Evolutionary conservation across 2,113 vertebrate genomes (phyloP), one percentile per base, ranked within the genome.

Genomic region (Origma solitaria): DNA sequence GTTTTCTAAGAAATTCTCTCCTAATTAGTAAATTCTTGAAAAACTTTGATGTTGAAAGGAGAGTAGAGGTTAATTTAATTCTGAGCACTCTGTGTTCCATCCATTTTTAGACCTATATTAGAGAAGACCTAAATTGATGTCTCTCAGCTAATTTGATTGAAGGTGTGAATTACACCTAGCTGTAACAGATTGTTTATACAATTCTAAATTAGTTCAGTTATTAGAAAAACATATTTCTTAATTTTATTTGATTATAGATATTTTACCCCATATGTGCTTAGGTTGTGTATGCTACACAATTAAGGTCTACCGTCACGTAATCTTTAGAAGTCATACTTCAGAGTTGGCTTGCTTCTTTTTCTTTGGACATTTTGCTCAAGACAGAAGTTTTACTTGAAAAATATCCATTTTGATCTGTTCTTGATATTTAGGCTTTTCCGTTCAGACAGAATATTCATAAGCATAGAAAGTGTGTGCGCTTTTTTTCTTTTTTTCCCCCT

Each of bases 211-310:
- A 69, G 7, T 25, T 85, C 7, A 25, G 16, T 80, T 49, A 71
- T 23, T 20, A 7, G 33, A 77, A 81, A 44, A 30, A 65, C 44
- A 15, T 4, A 65, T 38, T 30, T 14, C 37, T 47, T 44, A 7
- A 33, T 88, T 86, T 79, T 22, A 80, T 44, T 91, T 71, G 8
- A 20, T 70, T 90, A 89, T 58, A 53, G 14, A 6, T 80, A 13
- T 76, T 88, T 94, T 78, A 47, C 11, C 15, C 15, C 16, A 5
- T 37, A 6, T 0, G 0, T 45, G 15, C 42, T 57, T 92, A 28
- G 42, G 9, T 30, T 12, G 4, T 0, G 0, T 47, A 11, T 49
- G 27, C 31, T 53, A 11, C 10, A 8, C 3, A 12, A 3, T 86
- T 40, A 49, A 80, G 25, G 38, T 42, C 35, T 61, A 14, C 54